Conservation (phyloP, 2,113 vertebrate species). For the Zosterops hypoxanthus region DNA sequence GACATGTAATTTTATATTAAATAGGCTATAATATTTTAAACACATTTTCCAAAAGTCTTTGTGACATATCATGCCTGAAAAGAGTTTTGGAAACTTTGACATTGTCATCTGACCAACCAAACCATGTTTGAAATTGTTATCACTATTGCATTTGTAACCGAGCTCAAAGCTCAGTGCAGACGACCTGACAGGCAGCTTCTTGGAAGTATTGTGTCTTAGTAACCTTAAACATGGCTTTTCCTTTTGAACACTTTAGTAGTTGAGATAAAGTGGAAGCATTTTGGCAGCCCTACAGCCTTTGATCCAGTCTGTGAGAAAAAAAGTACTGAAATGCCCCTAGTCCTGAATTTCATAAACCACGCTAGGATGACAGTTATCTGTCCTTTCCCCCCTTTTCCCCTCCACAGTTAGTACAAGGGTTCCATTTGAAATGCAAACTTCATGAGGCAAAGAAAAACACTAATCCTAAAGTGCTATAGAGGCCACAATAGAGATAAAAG, state of each 20-base stretch:
- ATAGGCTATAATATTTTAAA: conserved; percentile 6
- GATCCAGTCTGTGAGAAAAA: conserved; percentile 2
- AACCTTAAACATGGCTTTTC: conserved; percentile 43
- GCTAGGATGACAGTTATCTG: not conserved
- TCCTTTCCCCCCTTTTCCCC: not conserved
- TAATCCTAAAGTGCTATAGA: not conserved
- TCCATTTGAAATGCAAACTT: not conserved
- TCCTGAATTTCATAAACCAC: not conserved
- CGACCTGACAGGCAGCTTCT: conserved; percentile 42
- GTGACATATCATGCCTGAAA: conserved; percentile 6
- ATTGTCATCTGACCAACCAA: conserved; percentile 26
- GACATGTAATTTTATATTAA: not conserved
- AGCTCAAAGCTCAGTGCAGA: conserved; percentile 21
- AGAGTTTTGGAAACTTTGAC: conserved; percentile 35
- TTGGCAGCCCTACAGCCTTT: conserved; percentile 28
- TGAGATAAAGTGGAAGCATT: not conserved
- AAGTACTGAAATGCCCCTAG: not conserved
- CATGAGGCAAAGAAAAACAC: not conserved
- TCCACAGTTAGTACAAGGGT: not conserved
- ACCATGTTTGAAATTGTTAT: conserved; percentile 28
- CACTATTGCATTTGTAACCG: not conserved
- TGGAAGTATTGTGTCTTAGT: conserved; percentile 32
- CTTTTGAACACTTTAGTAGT: conserved; percentile 22
- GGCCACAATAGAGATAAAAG: not conserved
- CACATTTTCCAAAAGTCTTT: not conserved